Evolutionary conservation across 2,113 vertebrate genomes (phyloP), one percentile per base, ranked within the genome.

Genomic region (Ramphastos sulfuratus): DNA sequence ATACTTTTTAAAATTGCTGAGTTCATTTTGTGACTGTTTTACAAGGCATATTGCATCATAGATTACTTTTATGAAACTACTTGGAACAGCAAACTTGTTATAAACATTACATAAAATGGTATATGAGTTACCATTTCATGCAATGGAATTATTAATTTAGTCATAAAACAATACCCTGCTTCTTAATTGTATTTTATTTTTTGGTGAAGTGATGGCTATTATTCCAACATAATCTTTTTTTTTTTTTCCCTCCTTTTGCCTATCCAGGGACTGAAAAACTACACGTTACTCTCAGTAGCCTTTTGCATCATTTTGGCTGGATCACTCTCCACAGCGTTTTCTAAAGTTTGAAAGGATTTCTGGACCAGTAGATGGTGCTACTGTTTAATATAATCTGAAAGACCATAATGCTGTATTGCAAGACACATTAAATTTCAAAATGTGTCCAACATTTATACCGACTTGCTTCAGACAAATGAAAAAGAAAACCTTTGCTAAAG

Each of bases 301-400:
- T 97, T 98, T 75, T 98, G 98, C 66, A 93, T 98, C 65, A 95
- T 99, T 86, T 33, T 99, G 94, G 60, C 97, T 9, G 98, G 98
- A 61, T 98, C 98, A 1, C 66, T 98, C 37, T 97, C 98, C 44
- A 98, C 98, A 0, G 98, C 98, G 35, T 96, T 99, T 96, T 99
- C 98, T 63, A 98, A 98, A 95, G 46, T 98, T 19, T 98, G 87
- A 97, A 75, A 69, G 19, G 58, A 63, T 55, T 18, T 54, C 35
- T 67, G 25, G 63, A 81, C 94, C 97, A 95, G 92, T 79, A 97
- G 97, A 78, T 96, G 97, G 97, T 94, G 94, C 89, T 89, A 83
- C 59, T 9, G 23, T 52, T 78, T 81, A 86, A 82, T 39, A 46
- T 24, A 93, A n/a, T 8, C 21, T 48, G 30, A 78, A 58, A n/a